Evolutionary conservation across 2,888 invertebrate species (phyloP).

Genomic region (Heteropelma amictum): DNA sequence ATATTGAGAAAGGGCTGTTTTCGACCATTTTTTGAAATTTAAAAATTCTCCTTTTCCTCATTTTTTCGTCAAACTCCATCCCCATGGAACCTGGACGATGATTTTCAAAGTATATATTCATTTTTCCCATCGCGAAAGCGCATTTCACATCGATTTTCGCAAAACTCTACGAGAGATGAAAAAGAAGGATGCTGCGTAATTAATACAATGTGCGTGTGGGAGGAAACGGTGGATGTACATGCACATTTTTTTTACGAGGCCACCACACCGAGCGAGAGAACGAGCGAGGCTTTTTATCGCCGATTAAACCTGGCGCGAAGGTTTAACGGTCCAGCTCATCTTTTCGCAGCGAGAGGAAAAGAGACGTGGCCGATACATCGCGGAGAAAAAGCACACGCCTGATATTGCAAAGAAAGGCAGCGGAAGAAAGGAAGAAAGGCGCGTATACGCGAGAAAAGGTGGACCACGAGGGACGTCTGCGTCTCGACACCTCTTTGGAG

Average conservation of each 20-base stretch:
- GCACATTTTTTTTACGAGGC: slow-evolving; percentile 74
- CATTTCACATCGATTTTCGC: background rate
- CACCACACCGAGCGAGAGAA: slow-evolving; percentile 53
- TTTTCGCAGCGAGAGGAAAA: slow-evolving; percentile 40
- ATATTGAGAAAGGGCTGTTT: too few relatives aligned
- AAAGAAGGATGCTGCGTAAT: slow-evolving; percentile 70
- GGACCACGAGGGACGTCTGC: slow-evolving; percentile 40
- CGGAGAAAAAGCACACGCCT: slow-evolving; percentile 66
- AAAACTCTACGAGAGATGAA: background rate
- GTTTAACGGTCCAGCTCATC: slow-evolving; percentile 58
- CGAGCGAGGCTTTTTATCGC: slow-evolving; percentile 73
- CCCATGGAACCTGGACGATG: background rate
- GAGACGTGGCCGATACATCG: slow-evolving; percentile 18
- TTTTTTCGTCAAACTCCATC: too few relatives aligned
- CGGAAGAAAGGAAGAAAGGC: slow-evolving; percentile 59
- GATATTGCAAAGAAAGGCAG: slow-evolving; percentile 77
- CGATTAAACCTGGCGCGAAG: slow-evolving; percentile 71
- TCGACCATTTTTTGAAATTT: too few relatives aligned
- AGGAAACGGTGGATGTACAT: too few relatives aligned
- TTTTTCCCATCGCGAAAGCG: background rate
- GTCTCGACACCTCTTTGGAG: slow-evolving; percentile 47
- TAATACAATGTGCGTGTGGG: slow-evolving; percentile 75
- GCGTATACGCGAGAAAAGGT: too few relatives aligned
- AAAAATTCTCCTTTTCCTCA: too few relatives aligned
- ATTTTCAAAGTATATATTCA: slow-evolving; percentile 10